Conservation (phyloP, 2,888 invertebrate genomes). For the Bedellia somnulentella region DNA sequence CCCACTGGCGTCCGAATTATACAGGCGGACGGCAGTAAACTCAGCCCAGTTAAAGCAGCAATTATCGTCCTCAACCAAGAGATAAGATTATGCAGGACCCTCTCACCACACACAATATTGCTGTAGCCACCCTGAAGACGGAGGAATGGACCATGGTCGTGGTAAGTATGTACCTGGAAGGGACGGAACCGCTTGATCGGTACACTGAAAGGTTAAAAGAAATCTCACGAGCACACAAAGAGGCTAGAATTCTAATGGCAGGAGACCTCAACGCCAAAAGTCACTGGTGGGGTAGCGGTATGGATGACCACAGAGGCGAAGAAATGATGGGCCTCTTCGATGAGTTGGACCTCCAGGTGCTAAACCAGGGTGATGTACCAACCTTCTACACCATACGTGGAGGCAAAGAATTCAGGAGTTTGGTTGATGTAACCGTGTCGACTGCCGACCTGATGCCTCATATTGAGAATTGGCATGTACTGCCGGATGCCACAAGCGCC, state of each 20-base stretch:
- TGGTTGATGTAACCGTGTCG: slow-evolving; percentile 12
- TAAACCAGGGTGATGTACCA: slow-evolving; percentile 10
- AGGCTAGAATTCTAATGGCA: slow-evolving; percentile 2
- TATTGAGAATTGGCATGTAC: slow-evolving; percentile 11
- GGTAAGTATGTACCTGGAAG: too few species aligned
- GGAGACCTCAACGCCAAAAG: slow-evolving; percentile 8
- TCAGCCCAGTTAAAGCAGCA: slow-evolving; percentile 5
- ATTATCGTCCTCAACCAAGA: slow-evolving; percentile 5
- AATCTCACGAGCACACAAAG: background rate
- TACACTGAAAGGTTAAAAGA: slow-evolving; percentile 4
- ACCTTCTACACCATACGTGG: slow-evolving; percentile 12
- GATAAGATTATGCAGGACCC: background rate
- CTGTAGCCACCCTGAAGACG: too few species aligned
- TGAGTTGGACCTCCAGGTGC: slow-evolving; percentile 10
- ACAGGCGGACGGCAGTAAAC: background rate
- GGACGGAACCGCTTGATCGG: too few species aligned
- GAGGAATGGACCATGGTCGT: slow-evolving; percentile 6
- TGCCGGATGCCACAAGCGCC: too few species aligned
- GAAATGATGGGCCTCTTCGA: slow-evolving; percentile 12
- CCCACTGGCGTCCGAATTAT: background rate
- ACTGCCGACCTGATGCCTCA: slow-evolving; percentile 6
- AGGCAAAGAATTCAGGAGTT: slow-evolving; percentile 8
- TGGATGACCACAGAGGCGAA: slow-evolving; percentile 9
- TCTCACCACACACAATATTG: slow-evolving; percentile 2
- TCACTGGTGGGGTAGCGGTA: slow-evolving; percentile 5